Evolutionary conservation across 2,888 invertebrate species (phyloP).

Genomic region (Cyclophora punctaria): DNA sequence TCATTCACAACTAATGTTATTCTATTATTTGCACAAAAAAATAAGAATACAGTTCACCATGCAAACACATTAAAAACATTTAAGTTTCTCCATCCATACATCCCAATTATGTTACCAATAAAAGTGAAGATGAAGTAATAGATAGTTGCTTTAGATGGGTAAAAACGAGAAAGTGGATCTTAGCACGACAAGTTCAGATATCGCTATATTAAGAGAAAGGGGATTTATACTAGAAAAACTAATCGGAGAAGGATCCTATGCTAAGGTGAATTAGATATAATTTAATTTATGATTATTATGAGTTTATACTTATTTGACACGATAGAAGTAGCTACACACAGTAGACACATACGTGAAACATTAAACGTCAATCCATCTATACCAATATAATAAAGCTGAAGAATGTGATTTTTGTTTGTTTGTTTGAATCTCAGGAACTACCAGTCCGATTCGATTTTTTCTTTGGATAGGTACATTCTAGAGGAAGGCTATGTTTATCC

Average conservation of each 20-base stretch:
- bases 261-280: conserved; percentile 71
- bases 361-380: too few species aligned
- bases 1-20: too few species aligned
- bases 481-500: neutral
- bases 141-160: conserved; percentile 38
- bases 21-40: neutral
- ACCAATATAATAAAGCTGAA: too few species aligned
- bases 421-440: too few species aligned
- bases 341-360: too few species aligned
- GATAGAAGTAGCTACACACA: too few species aligned
- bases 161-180: conserved; percentile 45
- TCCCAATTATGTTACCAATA: conserved; percentile 39
- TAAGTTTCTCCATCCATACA: too few species aligned
- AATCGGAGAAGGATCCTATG: conserved; percentile 85
- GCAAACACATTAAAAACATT: conserved; percentile 4
- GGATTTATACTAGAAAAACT: conserved; percentile 78
- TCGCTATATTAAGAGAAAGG: conserved; percentile 52
- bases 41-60: conserved; percentile 11
- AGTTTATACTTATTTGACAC: too few species aligned
- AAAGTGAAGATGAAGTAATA: conserved; percentile 56
- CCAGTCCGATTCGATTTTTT: too few species aligned
- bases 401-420: too few species aligned
- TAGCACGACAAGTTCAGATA: conserved; percentile 52
- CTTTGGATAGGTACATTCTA: too few species aligned
- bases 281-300: too few species aligned